phyloP scores from a whole-genome alignment of 2,797 vertebrate species.

The Chrosomus eos region DNA sequence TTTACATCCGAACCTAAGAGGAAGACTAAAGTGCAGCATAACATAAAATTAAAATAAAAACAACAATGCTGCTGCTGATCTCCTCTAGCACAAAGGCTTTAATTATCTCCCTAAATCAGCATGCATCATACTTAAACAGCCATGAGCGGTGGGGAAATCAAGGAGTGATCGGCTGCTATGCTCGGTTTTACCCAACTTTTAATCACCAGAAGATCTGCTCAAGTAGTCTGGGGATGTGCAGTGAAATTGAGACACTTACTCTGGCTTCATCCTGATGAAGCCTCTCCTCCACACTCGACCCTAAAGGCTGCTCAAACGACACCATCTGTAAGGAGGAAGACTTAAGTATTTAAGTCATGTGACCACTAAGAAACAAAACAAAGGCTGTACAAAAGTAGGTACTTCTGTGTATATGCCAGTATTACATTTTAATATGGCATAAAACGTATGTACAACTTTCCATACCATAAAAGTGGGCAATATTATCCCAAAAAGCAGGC shows the following conservation, averaged over 20 bases:
- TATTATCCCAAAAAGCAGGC: background rate
- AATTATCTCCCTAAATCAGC: constrained; percentile 30
- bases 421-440: background rate
- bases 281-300: constrained; percentile 97
- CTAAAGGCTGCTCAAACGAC: constrained; percentile 90
- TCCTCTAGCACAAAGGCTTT: constrained; percentile 4
- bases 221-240: constrained; percentile 31
- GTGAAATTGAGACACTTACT: constrained; percentile 73
- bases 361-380: constrained; percentile 8
- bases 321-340: constrained; percentile 82
- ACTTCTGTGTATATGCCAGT: background rate
- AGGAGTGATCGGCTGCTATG: background rate
- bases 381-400: background rate
- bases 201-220: constrained; percentile 27
- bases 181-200: constrained; percentile 19
- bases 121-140: constrained; percentile 23
- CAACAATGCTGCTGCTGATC: constrained; percentile 7
- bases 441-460: background rate
- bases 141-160: constrained; percentile 9
- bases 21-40: background rate
- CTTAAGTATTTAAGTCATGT: constrained; percentile 7
- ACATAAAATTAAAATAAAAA: background rate
- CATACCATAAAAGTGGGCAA: background rate
- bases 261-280: constrained; percentile 97
- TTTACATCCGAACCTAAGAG: constrained; percentile 4